A percentile compares a stretch with the other conserved stretches of the same genome.
phyloP scores from a whole-genome alignment of 2,797 vertebrate species.

The Chaenodraco wilsoni region DNA sequence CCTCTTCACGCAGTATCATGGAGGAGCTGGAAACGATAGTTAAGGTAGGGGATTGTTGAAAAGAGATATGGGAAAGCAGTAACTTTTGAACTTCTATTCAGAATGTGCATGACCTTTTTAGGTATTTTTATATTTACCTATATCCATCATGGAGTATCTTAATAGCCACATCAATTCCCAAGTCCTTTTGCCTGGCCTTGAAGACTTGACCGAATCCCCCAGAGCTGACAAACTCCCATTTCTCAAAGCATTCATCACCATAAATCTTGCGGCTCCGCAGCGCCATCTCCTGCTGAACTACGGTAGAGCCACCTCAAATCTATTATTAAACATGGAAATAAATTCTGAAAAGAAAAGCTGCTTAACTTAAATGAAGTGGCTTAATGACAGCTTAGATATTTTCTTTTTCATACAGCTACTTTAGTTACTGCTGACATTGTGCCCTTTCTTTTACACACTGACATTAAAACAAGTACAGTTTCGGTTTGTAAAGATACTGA shows the following conservation, averaged over 20 bases:
- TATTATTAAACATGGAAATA: background rate
- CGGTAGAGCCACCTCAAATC: background rate
- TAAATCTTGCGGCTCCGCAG: slow-evolving; percentile 9
- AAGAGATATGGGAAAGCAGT: background rate
- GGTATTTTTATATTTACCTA: slow-evolving; percentile 55
- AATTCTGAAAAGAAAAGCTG: too few relatives aligned
- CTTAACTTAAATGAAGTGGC: background rate
- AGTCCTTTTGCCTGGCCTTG: slow-evolving; percentile 65
- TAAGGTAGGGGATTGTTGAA: background rate
- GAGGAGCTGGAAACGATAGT: slow-evolving; percentile 2
- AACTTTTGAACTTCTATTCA: background rate
- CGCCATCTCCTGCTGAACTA: slow-evolving; percentile 55
- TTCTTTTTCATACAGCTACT: background rate
- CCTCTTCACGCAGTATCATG: slow-evolving; percentile 50
- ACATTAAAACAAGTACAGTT: background rate
- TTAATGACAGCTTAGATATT: background rate
- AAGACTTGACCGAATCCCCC: slow-evolving; percentile 78
- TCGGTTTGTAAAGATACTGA: background rate
- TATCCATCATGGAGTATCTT: slow-evolving; percentile 62
- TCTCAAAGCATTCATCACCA: slow-evolving; percentile 36
- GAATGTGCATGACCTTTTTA: too few relatives aligned
- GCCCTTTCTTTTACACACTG: background rate
- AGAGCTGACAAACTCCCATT: slow-evolving; percentile 36
- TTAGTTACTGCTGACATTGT: background rate
- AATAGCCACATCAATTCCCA: slow-evolving; percentile 68